Evolutionary conservation across 1,140 invertebrate species (phyloP).

Genomic region (Drosophila sp.): DNA sequence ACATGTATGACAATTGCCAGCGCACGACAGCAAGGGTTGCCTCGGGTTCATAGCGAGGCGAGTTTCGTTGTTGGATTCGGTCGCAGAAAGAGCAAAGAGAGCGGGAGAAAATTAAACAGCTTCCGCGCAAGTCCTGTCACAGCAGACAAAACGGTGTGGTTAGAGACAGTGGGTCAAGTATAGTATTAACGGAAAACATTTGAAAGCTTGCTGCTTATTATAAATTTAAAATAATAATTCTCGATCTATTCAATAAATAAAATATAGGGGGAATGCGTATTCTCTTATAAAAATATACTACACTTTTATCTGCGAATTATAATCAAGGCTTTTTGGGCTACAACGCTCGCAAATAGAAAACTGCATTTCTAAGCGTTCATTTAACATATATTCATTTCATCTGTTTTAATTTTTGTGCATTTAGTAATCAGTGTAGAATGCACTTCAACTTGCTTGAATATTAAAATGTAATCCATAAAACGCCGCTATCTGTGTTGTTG

Average conservation of each 20-base stretch:
- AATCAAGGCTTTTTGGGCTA: too few species aligned
- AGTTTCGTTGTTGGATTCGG: constrained; percentile 13
- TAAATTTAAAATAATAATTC: too few species aligned
- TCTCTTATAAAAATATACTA: too few species aligned
- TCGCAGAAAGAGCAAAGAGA: not conserved
- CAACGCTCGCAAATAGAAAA: too few species aligned
- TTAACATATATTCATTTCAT: not conserved
- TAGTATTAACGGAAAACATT: not conserved
- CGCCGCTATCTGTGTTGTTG: constrained; percentile 57
- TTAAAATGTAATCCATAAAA: constrained; percentile 69
- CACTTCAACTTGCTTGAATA: constrained; percentile 55
- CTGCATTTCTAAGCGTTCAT: not conserved
- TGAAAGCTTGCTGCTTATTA: too few species aligned
- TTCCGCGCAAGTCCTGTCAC: constrained; percentile 76
- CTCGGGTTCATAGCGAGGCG: constrained; percentile 14
- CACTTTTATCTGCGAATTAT: too few species aligned
- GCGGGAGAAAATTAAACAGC: constrained; percentile 39
- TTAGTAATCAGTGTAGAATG: constrained; percentile 56
- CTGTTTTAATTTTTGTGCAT: not conserved
- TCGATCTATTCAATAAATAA: too few species aligned
- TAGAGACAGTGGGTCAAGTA: constrained; percentile 24
- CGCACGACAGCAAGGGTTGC: constrained; percentile 34
- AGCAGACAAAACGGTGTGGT: constrained; percentile 12
- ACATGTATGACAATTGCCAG: constrained; percentile 61
- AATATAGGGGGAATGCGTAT: too few species aligned